Evolutionary conservation across 2,888 invertebrate species (phyloP).

Genomic region (Pemphredon lugubris): DNA sequence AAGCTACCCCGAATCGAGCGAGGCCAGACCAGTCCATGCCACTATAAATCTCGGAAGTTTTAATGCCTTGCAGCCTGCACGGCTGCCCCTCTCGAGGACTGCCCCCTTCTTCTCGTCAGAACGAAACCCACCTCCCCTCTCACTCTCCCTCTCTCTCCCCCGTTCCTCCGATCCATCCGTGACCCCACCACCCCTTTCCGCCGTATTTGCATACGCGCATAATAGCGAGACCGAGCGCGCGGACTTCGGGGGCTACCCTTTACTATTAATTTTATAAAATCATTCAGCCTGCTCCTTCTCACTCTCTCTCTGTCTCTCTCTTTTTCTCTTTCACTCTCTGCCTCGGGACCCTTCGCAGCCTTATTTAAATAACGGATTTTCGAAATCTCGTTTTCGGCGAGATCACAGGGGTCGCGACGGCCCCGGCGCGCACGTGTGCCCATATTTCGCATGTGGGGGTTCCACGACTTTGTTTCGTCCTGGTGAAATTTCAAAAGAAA

Average conservation of each 20-base stretch:
- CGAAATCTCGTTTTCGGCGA: conserved; percentile 78
- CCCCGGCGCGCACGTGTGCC: conserved; percentile 46
- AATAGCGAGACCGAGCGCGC: conserved; percentile 73
- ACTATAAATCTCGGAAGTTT: conserved; percentile 80
- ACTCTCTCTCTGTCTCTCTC: conserved; percentile 11
- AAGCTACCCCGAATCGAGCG: conserved; percentile 66
- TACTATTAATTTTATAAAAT: conserved; percentile 81
- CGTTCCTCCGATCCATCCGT: conserved; percentile 49
- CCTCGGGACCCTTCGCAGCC: conserved; percentile 42
- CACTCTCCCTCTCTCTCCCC: conserved; percentile 45
- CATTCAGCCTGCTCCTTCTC: conserved; percentile 70
- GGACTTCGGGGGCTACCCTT: conserved; percentile 70
- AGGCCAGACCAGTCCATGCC: conserved; percentile 66
- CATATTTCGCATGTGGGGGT: conserved; percentile 7
- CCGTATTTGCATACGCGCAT: conserved; percentile 79
- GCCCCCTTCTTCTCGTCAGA: conserved; percentile 51
- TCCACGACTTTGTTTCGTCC: background rate
- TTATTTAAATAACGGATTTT: conserved; percentile 81
- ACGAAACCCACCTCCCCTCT: conserved; percentile 52
- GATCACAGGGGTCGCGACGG: conserved; percentile 42
- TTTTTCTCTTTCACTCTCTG: conserved; percentile 14
- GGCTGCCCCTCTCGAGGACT: conserved; percentile 43
- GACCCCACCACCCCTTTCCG: conserved; percentile 61
- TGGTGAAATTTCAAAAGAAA: background rate
- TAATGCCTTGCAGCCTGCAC: conserved; percentile 78